Evolutionary conservation across 2,888 invertebrate species (phyloP).

Genomic region (Melanostoma scalare): DNA sequence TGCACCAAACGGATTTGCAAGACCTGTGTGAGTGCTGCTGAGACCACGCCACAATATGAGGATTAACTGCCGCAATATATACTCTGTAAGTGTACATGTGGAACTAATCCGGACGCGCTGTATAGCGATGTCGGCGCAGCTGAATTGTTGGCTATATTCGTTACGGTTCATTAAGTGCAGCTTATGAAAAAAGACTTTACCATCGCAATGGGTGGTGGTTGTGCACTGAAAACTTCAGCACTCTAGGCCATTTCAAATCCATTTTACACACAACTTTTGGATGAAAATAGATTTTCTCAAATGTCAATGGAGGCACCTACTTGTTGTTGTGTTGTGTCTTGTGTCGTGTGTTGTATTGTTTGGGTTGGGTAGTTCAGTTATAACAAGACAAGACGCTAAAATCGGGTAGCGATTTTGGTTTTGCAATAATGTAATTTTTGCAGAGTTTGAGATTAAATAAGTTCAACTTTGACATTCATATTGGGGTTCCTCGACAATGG

Average conservation of each 20-base stretch:
- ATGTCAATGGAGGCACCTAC: slow-evolving; percentile 57
- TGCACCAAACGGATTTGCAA: slow-evolving; percentile 39
- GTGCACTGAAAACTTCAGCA: slow-evolving; percentile 57
- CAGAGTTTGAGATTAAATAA: slow-evolving; percentile 43
- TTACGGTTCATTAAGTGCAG: slow-evolving; percentile 68
- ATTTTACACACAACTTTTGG: slow-evolving; percentile 38
- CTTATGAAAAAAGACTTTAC: slow-evolving; percentile 59
- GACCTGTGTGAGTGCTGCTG: background rate
- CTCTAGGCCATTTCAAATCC: slow-evolving; percentile 53
- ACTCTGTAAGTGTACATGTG: slow-evolving; percentile 36
- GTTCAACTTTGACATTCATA: slow-evolving; percentile 62
- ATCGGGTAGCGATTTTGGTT: slow-evolving; percentile 43
- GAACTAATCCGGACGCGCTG: slow-evolving; percentile 53
- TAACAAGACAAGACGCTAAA: slow-evolving; percentile 34
- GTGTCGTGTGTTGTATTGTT: background rate
- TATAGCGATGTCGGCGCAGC: slow-evolving; percentile 22
- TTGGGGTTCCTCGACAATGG: background rate
- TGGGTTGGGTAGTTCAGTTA: slow-evolving; percentile 51
- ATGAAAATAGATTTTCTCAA: slow-evolving; percentile 56
- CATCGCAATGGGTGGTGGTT: slow-evolving; percentile 67
- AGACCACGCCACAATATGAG: slow-evolving; percentile 21
- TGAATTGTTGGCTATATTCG: slow-evolving; percentile 66
- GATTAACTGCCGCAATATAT: slow-evolving; percentile 47
- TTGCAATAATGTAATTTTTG: slow-evolving; percentile 19
- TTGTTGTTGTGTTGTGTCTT: background rate